phyloP scores from a whole-genome alignment of 1,140 invertebrate species.

The Halictus rubicundus region DNA sequence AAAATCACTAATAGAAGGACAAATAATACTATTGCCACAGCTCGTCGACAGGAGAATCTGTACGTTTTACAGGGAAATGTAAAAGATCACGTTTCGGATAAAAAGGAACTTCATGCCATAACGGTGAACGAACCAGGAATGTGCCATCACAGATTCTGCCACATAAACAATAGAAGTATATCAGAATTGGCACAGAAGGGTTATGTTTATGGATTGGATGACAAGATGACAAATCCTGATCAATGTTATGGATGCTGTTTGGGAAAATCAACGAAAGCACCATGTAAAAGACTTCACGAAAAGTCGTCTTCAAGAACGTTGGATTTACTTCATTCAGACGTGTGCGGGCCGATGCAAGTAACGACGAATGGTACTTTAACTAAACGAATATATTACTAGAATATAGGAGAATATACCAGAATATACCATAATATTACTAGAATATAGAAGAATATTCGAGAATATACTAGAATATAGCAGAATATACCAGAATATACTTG shows the following conservation, averaged over 20 bases:
- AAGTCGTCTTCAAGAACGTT: not conserved
- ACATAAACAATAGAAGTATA: slow-evolving; percentile 19
- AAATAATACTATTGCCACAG: not conserved
- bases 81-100: not conserved
- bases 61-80: slow-evolving; percentile 8
- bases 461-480: no score
- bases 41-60: not conserved
- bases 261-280: slow-evolving; percentile 12
- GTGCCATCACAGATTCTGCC: slow-evolving; percentile 16
- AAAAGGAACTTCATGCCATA: not conserved
- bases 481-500: no score
- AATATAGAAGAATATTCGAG: no score
- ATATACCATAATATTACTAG: no score
- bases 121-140: not conserved
- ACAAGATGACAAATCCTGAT: not conserved
- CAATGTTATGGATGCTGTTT: slow-evolving; percentile 17
- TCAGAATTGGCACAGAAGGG: slow-evolving; percentile 3
- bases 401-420: no score
- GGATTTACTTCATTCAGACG: slow-evolving; percentile 34
- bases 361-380: no score
- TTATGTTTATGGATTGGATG: not conserved
- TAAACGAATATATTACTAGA: no score
- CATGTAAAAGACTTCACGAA: not conserved
- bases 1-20: not conserved
- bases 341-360: slow-evolving; percentile 17